Percentiles rank a stretch among this genome's conserved stretches.
Conservation (phyloP, 2,113 vertebrate species). For the Ifrita kowaldi region DNA sequence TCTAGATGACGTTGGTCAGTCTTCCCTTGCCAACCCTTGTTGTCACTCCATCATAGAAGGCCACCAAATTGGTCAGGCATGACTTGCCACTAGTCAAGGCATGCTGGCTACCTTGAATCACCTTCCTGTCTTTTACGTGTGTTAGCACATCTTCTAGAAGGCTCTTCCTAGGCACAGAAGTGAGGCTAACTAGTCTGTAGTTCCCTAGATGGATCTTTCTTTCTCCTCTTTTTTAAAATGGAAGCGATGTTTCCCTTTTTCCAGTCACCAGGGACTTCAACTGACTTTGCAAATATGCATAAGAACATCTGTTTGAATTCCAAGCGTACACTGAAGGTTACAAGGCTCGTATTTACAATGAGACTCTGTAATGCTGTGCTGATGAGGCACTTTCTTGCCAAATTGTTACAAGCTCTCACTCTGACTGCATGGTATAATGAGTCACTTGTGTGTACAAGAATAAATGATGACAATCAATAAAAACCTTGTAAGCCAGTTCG, state of each 20-base stretch:
- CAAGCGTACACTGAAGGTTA: not conserved
- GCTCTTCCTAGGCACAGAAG: not conserved
- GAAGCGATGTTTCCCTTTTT: not conserved
- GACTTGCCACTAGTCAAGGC: not conserved
- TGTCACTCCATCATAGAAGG: rapidly evolving
- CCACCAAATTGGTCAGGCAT: not conserved
- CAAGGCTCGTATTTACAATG: not conserved
- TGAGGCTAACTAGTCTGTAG: rapidly evolving
- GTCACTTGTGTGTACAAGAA: not conserved
- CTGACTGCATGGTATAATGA: not conserved
- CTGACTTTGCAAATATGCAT: not conserved
- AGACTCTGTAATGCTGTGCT: not conserved
- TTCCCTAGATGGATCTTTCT: not conserved
- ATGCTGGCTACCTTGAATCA: not conserved
- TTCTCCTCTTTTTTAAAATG: not conserved
- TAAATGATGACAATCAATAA: not conserved
- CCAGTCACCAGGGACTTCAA: not conserved
- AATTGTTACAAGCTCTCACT: not conserved
- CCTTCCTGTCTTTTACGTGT: not conserved
- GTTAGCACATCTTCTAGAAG: not conserved
- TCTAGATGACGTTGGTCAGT: not conserved
- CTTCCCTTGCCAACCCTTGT: not conserved
- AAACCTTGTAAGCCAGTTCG: not conserved
- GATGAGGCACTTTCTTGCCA: not conserved
- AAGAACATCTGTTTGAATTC: not conserved